These are phyloP conservation scores for Ectemnius cavifrons DNA, from an alignment of 2,888 invertebrate species.

Conservation along the genomic window DNA sequence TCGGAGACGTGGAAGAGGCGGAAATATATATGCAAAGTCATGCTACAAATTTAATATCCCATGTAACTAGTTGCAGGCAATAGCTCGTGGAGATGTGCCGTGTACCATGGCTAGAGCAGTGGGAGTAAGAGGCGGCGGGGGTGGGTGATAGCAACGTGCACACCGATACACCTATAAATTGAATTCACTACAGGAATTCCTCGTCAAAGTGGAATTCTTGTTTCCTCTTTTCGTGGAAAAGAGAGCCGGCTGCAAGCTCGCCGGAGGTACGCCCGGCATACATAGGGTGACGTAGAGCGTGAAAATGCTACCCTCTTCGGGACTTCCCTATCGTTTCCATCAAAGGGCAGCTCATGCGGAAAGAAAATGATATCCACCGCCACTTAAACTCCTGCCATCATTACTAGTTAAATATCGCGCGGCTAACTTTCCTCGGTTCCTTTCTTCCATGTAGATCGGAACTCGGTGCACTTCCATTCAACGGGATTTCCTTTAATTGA, in stretches of 20 bases:
- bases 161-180: conserved; percentile 46
- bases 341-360: conserved; percentile 41
- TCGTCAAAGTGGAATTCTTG: conserved; percentile 66
- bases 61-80: conserved; percentile 34
- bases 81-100: conserved; percentile 1
- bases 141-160: conserved; percentile 35
- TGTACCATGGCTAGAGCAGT: too few relatives aligned
- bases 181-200: conserved; percentile 55
- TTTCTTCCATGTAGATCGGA: too few relatives aligned
- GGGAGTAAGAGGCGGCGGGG: too few relatives aligned
- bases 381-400: conserved; percentile 21
- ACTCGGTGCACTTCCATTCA: too few relatives aligned
- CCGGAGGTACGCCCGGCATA: conserved; percentile 23
- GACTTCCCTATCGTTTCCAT: conserved; percentile 47
- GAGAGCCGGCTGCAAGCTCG: conserved; percentile 25
- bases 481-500: too few relatives aligned
- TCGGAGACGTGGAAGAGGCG: conserved; percentile 15
- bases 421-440: background rate
- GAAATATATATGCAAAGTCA: conserved; percentile 45
- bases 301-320: conserved; percentile 55
- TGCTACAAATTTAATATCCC: conserved; percentile 41
- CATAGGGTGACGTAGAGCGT: conserved; percentile 59
- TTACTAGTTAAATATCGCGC: conserved; percentile 13
- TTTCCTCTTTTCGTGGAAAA: conserved; percentile 40
- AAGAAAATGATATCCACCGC: conserved; percentile 42